Evolutionary conservation across 2,797 vertebrate genomes (phyloP), one percentile per base, ranked within the genome.

Genomic region (Anguilla megastoma): DNA sequence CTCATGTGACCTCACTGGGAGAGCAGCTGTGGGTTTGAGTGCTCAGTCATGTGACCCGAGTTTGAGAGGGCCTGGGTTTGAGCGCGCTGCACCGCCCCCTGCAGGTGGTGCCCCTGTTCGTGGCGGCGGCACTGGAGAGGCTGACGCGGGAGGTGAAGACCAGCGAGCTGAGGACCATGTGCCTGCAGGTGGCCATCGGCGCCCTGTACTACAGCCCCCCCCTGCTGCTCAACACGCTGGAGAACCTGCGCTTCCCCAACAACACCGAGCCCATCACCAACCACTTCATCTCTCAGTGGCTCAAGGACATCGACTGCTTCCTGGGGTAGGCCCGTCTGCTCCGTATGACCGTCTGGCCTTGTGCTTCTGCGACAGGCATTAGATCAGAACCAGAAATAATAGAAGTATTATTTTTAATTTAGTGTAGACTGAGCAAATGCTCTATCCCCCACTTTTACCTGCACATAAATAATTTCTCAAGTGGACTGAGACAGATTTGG

Each of bases 291-390:
- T 97, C 97, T 63, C 98, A 99, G 93, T 99, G 98, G 99, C 98
- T 99, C 94, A 99, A 99, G 92, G 98, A 99, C 0, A 97, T 99
- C 1, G 99, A 99, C 94, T 99, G 98, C 94, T 99, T 99, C 93
- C 95, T 99, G 14, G 98, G 99, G 99, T 99, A 93, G 96, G 96
- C 45, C 14, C 8, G 3, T 82, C 79, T 50, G 24, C 41, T 48
- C 16, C 4, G 3, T 10, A 0, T 74, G 24, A n/a, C 21, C 5
- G 6, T 66, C 24, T n/a, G 21, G 63, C 63, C 24, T 66, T 27
- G n/a, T 36, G 27, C 8, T 36, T 30, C 6, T 36, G 30, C 2
- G 27, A 9, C 30, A 12, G 71, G 3, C 9, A 36, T 12, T 74
- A 36, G n/a, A 27, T 14, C 54, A 16, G 54, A 56, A 56, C 54